Evolutionary conservation across 2,113 vertebrate genomes (phyloP).

Genomic region (Lepidothrix coronata): DNA sequence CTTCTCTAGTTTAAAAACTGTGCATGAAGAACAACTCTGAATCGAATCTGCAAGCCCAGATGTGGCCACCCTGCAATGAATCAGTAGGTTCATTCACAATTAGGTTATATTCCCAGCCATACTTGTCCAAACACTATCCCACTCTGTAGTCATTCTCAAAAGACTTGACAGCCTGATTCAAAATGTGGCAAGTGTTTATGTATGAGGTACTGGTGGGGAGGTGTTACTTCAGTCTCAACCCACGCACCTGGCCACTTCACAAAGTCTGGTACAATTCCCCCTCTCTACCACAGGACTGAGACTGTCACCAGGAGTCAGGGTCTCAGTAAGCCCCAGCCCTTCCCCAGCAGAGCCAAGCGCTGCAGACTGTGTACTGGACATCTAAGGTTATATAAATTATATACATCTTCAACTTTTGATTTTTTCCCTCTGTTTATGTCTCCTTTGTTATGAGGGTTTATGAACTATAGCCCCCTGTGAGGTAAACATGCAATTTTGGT

Average conservation of each 20-base stretch:
- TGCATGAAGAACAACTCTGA: background rate
- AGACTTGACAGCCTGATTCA: background rate
- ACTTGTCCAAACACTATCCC: background rate
- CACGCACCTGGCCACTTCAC: background rate
- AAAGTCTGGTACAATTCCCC: background rate
- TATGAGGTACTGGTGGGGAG: background rate
- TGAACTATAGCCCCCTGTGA: background rate
- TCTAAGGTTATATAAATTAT: background rate
- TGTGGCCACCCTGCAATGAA: background rate
- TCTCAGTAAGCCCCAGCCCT: background rate
- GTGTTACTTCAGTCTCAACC: background rate
- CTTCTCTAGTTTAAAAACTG: background rate
- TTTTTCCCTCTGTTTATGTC: background rate
- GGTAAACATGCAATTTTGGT: background rate
- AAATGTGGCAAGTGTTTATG: background rate
- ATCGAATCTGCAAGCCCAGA: fast-evolving
- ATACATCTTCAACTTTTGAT: background rate
- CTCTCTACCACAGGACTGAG: background rate
- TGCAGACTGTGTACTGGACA: background rate
- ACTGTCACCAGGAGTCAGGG: background rate
- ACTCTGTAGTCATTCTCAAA: background rate
- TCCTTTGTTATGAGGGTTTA: background rate
- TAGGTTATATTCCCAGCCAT: background rate
- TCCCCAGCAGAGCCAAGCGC: background rate
- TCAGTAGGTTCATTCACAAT: background rate